These are phyloP conservation scores for Clarias magur DNA, from an alignment of 2,113 vertebrate species.

Conservation along the genomic window DNA sequence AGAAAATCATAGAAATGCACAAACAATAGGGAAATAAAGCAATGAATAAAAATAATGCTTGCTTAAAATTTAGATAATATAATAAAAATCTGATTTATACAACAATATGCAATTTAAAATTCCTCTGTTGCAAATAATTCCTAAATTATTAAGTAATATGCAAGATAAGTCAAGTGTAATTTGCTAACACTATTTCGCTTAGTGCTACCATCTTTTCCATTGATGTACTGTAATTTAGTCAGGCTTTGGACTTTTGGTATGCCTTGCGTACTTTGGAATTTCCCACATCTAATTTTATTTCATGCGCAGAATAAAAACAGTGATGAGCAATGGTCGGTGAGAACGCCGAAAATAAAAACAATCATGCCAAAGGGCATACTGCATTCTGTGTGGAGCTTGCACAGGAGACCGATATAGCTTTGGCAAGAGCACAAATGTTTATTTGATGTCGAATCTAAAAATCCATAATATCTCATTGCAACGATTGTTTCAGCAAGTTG, in stretches of 20 bases:
- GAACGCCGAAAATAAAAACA: not conserved
- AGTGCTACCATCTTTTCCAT: not conserved
- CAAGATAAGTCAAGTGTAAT: not conserved
- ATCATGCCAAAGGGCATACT: not conserved
- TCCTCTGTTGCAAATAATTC: not conserved
- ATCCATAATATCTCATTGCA: not conserved
- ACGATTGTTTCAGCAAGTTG: not conserved
- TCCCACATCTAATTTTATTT: slow-evolving; percentile 4
- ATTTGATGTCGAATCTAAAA: not conserved
- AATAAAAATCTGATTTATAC: not conserved
- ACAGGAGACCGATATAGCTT: not conserved
- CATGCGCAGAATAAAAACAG: not conserved
- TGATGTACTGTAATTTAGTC: not conserved
- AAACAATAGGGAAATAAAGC: not conserved
- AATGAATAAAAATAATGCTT: not conserved
- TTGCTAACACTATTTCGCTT: not conserved
- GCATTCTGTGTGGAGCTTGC: not conserved
- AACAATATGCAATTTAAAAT: not conserved
- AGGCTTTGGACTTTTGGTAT: not conserved
- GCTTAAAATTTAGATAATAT: not conserved
- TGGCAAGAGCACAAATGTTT: not conserved
- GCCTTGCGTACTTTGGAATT: not conserved
- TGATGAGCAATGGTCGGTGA: slow-evolving; percentile 4
- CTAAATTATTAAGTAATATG: not conserved
- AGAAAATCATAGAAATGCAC: not conserved